Base-by-base conservation (phyloP, 2,797 vertebrate genomes). In the Scarus forsteni region DNA sequence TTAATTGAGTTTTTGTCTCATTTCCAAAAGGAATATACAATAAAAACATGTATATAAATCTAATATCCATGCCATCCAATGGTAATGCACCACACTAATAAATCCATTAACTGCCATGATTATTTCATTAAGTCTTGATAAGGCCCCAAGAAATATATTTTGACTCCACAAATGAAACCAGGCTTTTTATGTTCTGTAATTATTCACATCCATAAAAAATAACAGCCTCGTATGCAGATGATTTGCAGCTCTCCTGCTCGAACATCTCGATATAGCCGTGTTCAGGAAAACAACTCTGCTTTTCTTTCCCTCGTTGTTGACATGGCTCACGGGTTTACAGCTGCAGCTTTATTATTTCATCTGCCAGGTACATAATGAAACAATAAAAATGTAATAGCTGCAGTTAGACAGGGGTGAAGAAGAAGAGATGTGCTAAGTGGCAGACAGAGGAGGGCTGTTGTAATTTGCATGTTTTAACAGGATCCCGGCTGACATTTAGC, bases 391-490 rank as follows among this genome's bases (percentile, higher is more conserved):
- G 0, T 64, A 75, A 80, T 62, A 57, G 51, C 66, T 52, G 45
- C 58, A 36, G 56, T 67, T 57, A 73, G 54, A 60, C 39, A 15
- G 61, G 46, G 66, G 45, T 59, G 27, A 65, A 45, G 79, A 70
- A 12, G 0, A 54, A 57, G 46, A 51, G 66, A 72, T 34, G 71
- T 69, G 53, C 66, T 70, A 83, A 79, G 69, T 80, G 81, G 75
- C 58, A 83, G 73, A 73, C 73, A 85, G 72, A 78, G 50, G 55
- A 65, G 75, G 14, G 62, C 55, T 55, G 78, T 77, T 87, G 70
- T 88, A 87, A 89, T 92, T 90, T 88, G 81, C 81, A 87, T 86
- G 88, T 90, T 84, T 86, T 80, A 87, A 80, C 84, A 86, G 84
- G 76, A 85, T 77, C 65, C 73, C 50, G 34, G 72, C 64, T 85